Percentiles rank a stretch among this genome's conserved stretches.
Evolutionary conservation across 1,140 invertebrate genomes (phyloP).

Genomic region (Tetramorium parvispinum): DNA sequence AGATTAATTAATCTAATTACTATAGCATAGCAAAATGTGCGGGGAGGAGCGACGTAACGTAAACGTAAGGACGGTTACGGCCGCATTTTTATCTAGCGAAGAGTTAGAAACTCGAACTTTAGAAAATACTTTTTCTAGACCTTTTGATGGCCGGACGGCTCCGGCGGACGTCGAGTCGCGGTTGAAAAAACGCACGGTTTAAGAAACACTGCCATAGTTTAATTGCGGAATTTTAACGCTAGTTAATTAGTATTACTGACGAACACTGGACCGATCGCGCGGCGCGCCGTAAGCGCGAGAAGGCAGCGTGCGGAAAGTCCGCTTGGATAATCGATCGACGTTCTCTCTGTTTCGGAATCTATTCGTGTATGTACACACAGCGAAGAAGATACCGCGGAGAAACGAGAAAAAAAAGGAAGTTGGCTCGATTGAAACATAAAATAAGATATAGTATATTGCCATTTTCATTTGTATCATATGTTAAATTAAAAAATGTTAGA

Average conservation of each 20-base stretch:
- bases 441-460: neutral
- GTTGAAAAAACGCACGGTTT: neutral
- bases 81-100: slow-evolving; percentile 16
- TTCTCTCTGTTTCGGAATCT: neutral
- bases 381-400: neutral
- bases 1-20: slow-evolving; percentile 35
- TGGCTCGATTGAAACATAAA: neutral
- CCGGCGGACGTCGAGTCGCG: slow-evolving; percentile 10
- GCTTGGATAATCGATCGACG: slow-evolving; percentile 26
- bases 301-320: slow-evolving; percentile 32
- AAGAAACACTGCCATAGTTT: slow-evolving; percentile 49
- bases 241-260: slow-evolving; percentile 22
- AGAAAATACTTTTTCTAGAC: slow-evolving; percentile 24
- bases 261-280: neutral
- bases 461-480: neutral
- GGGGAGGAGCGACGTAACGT: neutral
- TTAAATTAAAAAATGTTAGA: neutral
- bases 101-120: slow-evolving; percentile 4
- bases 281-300: neutral
- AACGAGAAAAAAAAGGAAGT: neutral
- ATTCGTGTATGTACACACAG: too few relatives aligned
- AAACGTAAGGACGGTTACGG: neutral
- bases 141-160: neutral
- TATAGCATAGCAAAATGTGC: slow-evolving; percentile 7
- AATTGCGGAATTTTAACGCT: slow-evolving; percentile 42